Conservation (phyloP, 2,888 invertebrate species). For the Drosophila quinaria region DNA sequence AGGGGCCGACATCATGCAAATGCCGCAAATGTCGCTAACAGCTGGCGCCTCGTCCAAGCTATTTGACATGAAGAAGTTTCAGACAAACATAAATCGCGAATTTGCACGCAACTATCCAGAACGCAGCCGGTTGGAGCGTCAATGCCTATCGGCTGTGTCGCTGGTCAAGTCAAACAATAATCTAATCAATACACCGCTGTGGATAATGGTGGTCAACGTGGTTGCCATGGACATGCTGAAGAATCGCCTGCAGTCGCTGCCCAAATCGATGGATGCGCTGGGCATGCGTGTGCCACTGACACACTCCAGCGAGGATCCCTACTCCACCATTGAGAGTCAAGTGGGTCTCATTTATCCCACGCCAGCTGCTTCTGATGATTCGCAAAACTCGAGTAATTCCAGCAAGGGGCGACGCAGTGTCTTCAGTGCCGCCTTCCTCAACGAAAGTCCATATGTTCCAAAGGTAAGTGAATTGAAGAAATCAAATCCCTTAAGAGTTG, state of each 20-base stretch:
- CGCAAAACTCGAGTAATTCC: constrained; percentile 78
- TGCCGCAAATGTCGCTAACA: constrained; percentile 88
- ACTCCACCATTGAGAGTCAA: constrained; percentile 85
- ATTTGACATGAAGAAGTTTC: constrained; percentile 91
- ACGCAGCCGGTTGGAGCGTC: constrained; percentile 88
- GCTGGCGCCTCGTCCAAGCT: constrained; percentile 89
- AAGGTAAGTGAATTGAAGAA: constrained; percentile 71
- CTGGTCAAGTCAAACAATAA: constrained; percentile 90
- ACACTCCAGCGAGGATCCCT: constrained; percentile 84
- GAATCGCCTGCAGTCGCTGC: constrained; percentile 88
- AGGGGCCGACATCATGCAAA: constrained; percentile 89
- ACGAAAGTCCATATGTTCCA: constrained; percentile 84
- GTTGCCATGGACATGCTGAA: constrained; percentile 92
- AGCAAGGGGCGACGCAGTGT: constrained; percentile 81
- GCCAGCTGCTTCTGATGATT: constrained; percentile 82
- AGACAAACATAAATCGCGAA: constrained; percentile 89
- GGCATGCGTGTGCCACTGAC: constrained; percentile 78
- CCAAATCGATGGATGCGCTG: constrained; percentile 84
- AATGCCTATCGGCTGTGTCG: constrained; percentile 90
- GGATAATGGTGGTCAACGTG: constrained; percentile 92
- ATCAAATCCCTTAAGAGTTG: neutral
- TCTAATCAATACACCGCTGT: constrained; percentile 90
- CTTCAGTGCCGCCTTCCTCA: constrained; percentile 79
- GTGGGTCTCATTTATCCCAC: constrained; percentile 84
- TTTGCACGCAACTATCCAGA: constrained; percentile 90